Base-by-base conservation (phyloP, 2,113 vertebrate genomes). In the Macroglossus sobrinus region DNA sequence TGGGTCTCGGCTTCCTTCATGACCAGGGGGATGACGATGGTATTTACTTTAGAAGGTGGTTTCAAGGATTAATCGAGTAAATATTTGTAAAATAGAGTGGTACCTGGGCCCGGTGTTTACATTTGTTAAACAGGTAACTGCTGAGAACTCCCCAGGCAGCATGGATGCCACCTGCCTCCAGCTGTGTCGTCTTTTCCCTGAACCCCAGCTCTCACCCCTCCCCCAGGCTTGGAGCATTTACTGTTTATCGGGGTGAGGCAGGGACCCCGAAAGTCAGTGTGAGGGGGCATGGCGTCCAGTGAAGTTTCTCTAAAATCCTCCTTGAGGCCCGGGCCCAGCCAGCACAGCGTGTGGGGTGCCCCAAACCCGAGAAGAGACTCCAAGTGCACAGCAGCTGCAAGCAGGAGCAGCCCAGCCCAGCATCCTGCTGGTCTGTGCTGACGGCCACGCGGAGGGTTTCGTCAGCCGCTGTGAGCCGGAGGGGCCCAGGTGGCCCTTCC, bases 361-460 rank as follows among this genome's bases (percentile, higher is more conserved):
- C 47, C 1, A 22, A 43, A 13, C 24, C 16, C 13, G 15, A 14
- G 28, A 16, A 5, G 43, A 24, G 33, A 7, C 71, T 43, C 50
- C 9, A 18, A 7, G 66, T 22, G 3, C 11, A 61, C 61, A 15
- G 14, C 21, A n/a, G 28, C 47, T 14, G 13, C 13, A 50, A 16
- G 50, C 50, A 5, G 15, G 50, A 50, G 50, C 50, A 50, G 50
- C 50, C 15, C 15, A 4, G 50, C 50, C 35, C 5, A 0, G 7
- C 59, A 30, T 33, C 19, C 53, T 40, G 61, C 30, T 6, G 24
- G n/a, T 30, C 47, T 26, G 8, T 30, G 35, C 12, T 7, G 28
- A 28, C n/a, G n/a, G 16, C 13, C 14, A n/a, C 12, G 40, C 2
- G 2, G 28, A 38, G 8, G 4, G 11, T 21, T 6, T 24, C 11